Conservation (phyloP, 2,113 vertebrate species). For the Pantherophis guttatus region DNA sequence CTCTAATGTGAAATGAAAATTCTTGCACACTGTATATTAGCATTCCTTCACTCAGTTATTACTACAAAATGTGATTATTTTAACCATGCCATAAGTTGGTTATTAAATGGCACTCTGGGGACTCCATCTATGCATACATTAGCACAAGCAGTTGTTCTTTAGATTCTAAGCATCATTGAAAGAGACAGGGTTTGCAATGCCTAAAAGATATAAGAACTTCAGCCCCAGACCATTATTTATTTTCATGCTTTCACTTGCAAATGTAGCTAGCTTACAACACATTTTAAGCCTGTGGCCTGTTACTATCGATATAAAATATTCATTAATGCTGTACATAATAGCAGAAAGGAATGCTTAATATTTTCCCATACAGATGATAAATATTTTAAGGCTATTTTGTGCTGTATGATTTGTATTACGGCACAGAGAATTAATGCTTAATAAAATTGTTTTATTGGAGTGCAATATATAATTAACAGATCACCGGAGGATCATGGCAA, state of each 20-base stretch:
- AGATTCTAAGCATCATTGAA: constrained; percentile 2
- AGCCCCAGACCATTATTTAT: constrained; percentile 6
- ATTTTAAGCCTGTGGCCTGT: constrained; percentile 31
- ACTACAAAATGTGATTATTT: background rate
- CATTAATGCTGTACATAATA: constrained; percentile 26
- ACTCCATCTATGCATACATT: background rate
- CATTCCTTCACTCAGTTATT: background rate
- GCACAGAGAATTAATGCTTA: background rate
- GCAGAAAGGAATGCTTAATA: constrained; percentile 31
- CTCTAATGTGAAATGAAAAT: background rate
- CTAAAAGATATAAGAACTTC: background rate
- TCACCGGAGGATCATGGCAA: background rate
- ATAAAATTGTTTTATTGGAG: constrained; percentile 4
- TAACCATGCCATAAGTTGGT: background rate
- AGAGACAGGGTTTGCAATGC: background rate
- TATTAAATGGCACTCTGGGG: background rate
- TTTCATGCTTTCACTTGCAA: constrained; percentile 45
- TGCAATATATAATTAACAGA: constrained; percentile 6
- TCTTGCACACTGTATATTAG: background rate
- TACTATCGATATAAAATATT: constrained; percentile 42
- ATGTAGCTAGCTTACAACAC: constrained; percentile 36
- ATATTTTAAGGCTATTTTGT: constrained; percentile 40
- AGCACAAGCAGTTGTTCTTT: background rate
- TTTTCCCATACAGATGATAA: constrained; percentile 31
- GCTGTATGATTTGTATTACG: background rate